Percentiles rank a stretch among this genome's conserved stretches.
These are phyloP conservation scores for Chelidonichthys spinosus DNA, from an alignment of 2,797 vertebrate species.

Conservation along the genomic window DNA sequence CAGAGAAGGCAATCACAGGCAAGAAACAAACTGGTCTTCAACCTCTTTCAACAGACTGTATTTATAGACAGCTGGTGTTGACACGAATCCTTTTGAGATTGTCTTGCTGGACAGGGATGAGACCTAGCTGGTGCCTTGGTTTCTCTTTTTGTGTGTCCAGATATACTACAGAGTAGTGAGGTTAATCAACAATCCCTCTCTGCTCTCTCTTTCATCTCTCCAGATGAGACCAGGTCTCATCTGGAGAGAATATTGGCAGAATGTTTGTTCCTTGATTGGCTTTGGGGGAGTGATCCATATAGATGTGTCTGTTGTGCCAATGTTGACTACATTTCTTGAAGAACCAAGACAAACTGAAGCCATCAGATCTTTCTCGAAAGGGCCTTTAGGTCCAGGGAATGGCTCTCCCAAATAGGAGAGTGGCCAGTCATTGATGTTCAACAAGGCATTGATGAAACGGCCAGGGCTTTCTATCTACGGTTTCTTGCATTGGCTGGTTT, in stretches of 20 bases:
- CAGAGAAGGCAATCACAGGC: constrained; percentile 60
- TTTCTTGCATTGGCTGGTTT: constrained; percentile 37
- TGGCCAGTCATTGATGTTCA: constrained; percentile 68
- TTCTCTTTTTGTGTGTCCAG: constrained; percentile 68
- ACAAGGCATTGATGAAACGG: constrained; percentile 61
- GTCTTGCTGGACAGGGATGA: constrained; percentile 61
- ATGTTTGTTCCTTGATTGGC: constrained; percentile 81
- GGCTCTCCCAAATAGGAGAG: constrained; percentile 42
- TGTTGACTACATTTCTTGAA: constrained; percentile 76
- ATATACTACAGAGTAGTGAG: constrained; percentile 69
- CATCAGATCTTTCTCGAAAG: constrained; percentile 75
- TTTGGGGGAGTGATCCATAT: constrained; percentile 76
- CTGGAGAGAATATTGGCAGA: constrained; percentile 80
- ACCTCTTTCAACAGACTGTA: constrained; percentile 53
- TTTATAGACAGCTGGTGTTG: constrained; percentile 68
- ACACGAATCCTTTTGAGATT: constrained; percentile 70
- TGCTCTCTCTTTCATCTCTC: constrained; percentile 73
- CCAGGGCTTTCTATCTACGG: constrained; percentile 32
- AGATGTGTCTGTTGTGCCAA: constrained; percentile 73
- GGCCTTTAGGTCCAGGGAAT: constrained; percentile 65
- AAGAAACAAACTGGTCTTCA: constrained; percentile 56
- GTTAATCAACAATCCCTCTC: constrained; percentile 77
- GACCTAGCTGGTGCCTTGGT: constrained; percentile 40
- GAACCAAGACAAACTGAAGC: constrained; percentile 62
- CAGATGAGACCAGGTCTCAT: constrained; percentile 60